Evolutionary conservation across 2,113 vertebrate genomes (phyloP).

Genomic region (Scomber scombrus): DNA sequence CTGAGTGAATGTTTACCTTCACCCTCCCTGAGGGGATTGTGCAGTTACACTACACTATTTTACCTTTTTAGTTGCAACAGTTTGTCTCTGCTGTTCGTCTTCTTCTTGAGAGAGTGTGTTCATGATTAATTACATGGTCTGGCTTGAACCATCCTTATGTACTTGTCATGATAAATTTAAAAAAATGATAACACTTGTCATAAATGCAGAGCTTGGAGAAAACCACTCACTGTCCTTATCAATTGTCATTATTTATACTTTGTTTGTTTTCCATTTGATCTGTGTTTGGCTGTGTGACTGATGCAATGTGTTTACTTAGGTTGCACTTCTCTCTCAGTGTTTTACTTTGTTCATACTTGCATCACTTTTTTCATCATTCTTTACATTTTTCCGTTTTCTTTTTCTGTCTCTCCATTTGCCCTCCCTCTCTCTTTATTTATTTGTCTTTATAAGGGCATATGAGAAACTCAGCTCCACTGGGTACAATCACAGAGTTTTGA

Average conservation of each 20-base stretch:
- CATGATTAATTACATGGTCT: conserved; percentile 24
- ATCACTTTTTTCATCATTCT: conserved; percentile 13
- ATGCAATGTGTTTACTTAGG: conserved; percentile 33
- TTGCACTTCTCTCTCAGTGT: conserved; percentile 10
- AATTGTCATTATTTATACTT: neutral
- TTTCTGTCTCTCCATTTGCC: neutral
- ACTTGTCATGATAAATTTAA: conserved; percentile 25
- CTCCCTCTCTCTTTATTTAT: conserved; percentile 13
- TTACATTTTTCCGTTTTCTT: conserved; percentile 6
- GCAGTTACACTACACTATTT: conserved; percentile 1
- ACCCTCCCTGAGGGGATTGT: neutral
- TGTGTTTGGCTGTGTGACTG: conserved; percentile 6
- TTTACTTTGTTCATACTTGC: conserved; percentile 16
- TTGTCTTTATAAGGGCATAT: conserved; percentile 79
- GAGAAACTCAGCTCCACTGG: conserved; percentile 54
- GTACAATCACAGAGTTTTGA: conserved; percentile 64
- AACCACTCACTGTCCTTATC: neutral
- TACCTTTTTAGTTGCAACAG: neutral
- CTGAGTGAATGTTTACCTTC: too few species aligned
- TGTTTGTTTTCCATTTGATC: neutral
- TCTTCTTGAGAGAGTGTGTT: neutral
- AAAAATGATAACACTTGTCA: conserved; percentile 14
- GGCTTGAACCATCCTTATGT: neutral
- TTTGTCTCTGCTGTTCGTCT: neutral
- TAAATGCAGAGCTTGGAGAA: neutral